A percentile compares a stretch with the other conserved stretches of the same genome.
Conservation (phyloP, 2,888 invertebrate genomes). For the Ornithoptera priamus region DNA sequence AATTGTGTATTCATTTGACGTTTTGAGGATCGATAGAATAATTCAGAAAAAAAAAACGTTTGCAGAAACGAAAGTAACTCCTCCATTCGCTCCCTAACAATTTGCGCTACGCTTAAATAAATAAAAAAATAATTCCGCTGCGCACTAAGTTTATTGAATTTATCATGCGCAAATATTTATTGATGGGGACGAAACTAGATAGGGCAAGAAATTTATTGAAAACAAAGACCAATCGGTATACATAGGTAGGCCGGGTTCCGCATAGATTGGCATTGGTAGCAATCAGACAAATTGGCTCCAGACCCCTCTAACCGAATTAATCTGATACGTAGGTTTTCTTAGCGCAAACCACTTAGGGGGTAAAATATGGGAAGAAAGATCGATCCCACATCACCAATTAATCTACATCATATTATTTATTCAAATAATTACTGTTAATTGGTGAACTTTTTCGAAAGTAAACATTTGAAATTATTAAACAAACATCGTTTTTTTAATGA, state of each 20-base stretch:
- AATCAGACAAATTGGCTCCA: constrained; percentile 81
- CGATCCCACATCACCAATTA: constrained; percentile 31
- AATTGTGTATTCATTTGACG: too few relatives aligned
- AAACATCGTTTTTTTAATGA: background rate
- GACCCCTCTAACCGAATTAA: constrained; percentile 76
- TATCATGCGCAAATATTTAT: constrained; percentile 80
- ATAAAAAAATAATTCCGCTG: constrained; percentile 59
- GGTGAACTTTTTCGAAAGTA: too few relatives aligned
- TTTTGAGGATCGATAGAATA: too few relatives aligned
- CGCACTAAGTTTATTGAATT: constrained; percentile 70
- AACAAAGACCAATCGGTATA: constrained; percentile 56
- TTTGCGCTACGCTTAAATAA: constrained; percentile 41
- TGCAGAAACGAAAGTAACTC: constrained; percentile 2
- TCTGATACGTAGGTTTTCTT: constrained; percentile 77
- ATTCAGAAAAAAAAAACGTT: background rate
- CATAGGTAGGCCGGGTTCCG: constrained; percentile 63
- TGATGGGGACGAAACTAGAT: constrained; percentile 71
- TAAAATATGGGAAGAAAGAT: constrained; percentile 47
- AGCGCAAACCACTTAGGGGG: constrained; percentile 66
- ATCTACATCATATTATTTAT: constrained; percentile 32
- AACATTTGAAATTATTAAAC: too few relatives aligned
- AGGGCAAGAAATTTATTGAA: constrained; percentile 77
- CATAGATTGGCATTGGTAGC: constrained; percentile 73
- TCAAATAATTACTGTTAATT: background rate
- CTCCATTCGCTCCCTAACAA: constrained; percentile 10